Conservation (phyloP, 2,888 invertebrate genomes). For the Lepidochrysops patricia region DNA sequence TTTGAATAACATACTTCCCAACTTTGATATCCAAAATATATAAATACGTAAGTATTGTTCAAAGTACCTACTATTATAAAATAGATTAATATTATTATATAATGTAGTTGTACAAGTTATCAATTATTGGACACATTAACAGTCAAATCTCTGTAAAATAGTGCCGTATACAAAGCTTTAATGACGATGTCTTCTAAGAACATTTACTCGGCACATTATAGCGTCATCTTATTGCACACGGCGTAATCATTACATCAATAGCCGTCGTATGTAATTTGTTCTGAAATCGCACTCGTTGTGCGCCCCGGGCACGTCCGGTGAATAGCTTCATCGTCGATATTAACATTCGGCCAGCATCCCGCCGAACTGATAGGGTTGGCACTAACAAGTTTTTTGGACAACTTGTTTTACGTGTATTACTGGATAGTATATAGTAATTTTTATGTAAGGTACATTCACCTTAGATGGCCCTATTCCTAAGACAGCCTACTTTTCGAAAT, state of each 20-base stretch:
- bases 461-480: too few species aligned
- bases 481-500: too few species aligned
- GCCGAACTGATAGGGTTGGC: conserved; percentile 1
- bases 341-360: conserved; percentile 64
- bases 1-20: not conserved
- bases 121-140: too few species aligned
- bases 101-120: too few species aligned
- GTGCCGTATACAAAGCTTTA: not conserved
- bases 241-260: conserved; percentile 52
- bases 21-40: too few species aligned
- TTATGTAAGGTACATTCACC: too few species aligned
- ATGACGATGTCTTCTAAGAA: not conserved
- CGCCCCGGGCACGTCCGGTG: conserved; percentile 52
- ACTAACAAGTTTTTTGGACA: not conserved
- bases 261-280: conserved; percentile 48
- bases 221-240: conserved; percentile 22
- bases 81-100: too few species aligned
- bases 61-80: too few species aligned
- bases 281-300: conserved; percentile 58
- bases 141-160: not conserved
- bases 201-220: not conserved
- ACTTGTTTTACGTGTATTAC: not conserved
- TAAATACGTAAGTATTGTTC: too few species aligned
- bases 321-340: conserved; percentile 69
- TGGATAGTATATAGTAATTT: too few species aligned